A percentile compares a stretch with the other conserved stretches of the same genome.
Evolutionary conservation across 2,797 vertebrate species (phyloP).

Genomic region (Tachyglossus aculeatus): DNA sequence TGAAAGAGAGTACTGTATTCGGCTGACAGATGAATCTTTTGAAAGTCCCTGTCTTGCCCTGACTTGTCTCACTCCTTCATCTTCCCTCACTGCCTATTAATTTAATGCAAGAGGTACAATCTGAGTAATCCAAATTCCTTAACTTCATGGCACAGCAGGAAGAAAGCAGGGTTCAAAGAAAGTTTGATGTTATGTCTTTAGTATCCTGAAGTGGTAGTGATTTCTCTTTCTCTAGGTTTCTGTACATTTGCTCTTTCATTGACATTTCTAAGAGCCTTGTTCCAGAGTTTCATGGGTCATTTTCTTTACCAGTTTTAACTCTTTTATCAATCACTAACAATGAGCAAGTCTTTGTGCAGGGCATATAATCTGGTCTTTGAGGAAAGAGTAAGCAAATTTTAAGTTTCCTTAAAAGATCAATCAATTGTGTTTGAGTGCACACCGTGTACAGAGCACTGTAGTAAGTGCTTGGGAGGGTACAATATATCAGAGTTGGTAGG

Average conservation of each 20-base stretch:
- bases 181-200: background rate
- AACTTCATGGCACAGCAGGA: background rate
- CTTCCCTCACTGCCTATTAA: background rate
- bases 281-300: background rate
- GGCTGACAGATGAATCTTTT: background rate
- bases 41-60: background rate
- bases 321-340: background rate
- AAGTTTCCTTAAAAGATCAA: too few species aligned
- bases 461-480: too few species aligned
- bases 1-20: constrained; percentile 16
- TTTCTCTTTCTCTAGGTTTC: constrained; percentile 29
- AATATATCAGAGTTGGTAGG: too few species aligned
- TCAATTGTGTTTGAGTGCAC: too few species aligned
- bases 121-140: background rate
- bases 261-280: constrained; percentile 1
- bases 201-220: background rate
- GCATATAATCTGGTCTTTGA: too few species aligned
- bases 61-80: background rate
- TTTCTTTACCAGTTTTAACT: background rate
- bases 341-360: background rate
- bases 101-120: background rate
- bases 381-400: too few species aligned
- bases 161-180: constrained; percentile 15
- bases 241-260: constrained; percentile 17
- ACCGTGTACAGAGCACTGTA: too few species aligned